phyloP scores from a whole-genome alignment of 2,113 vertebrate species.

The Clinocottus analis region DNA sequence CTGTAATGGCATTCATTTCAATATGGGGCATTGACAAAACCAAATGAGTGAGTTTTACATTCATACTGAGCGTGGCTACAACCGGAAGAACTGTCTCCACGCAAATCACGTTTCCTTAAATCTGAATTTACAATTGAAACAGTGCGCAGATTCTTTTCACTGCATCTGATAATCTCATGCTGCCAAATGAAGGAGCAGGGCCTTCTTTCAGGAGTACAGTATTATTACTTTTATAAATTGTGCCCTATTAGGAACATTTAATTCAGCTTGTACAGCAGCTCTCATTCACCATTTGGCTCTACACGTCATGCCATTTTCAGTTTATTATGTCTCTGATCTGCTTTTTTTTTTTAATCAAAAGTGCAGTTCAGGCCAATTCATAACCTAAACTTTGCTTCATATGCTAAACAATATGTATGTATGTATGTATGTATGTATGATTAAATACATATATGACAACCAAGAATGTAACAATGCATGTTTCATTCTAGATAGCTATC shows the following conservation, averaged over 20 bases:
- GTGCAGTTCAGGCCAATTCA: neutral
- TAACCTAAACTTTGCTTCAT: neutral
- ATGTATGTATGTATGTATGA: neutral
- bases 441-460: neutral
- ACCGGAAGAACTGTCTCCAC: neutral
- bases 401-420: neutral
- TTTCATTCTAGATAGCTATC: neutral
- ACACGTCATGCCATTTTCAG: neutral
- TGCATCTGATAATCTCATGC: conserved; percentile 1
- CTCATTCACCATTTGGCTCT: neutral
- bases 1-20: conserved; percentile 2
- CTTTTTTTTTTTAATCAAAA: neutral
- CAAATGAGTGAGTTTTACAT: neutral
- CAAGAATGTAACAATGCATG: neutral
- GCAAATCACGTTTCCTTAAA: neutral
- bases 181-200: neutral
- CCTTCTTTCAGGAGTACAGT: neutral
- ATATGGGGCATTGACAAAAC: conserved; percentile 19
- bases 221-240: neutral
- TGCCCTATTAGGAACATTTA: neutral
- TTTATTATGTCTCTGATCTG: neutral
- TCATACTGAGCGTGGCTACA: neutral
- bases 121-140: neutral
- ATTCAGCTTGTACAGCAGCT: neutral
- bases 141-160: neutral